Conservation (phyloP, 2,113 vertebrate genomes). For the Lasiurus cinereus region DNA sequence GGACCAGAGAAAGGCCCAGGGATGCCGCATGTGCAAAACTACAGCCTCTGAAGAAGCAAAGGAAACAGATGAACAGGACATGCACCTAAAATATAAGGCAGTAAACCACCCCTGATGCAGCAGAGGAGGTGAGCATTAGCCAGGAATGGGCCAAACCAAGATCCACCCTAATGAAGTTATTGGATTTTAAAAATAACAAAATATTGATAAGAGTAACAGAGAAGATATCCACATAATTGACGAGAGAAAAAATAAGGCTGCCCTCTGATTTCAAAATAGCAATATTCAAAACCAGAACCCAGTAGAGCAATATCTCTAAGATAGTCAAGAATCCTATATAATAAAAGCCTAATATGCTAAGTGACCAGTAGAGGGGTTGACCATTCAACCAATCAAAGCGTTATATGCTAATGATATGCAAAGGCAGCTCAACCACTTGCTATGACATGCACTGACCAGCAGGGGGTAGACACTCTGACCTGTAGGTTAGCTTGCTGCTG, state of each 20-base stretch:
- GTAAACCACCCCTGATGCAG: not conserved
- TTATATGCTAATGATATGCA: too few relatives aligned
- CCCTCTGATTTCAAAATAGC: not conserved
- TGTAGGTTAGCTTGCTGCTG: too few relatives aligned
- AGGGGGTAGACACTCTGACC: too few relatives aligned
- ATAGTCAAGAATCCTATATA: not conserved
- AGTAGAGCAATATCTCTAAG: not conserved
- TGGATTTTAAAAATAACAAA: conserved; percentile 10
- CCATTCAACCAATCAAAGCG: too few relatives aligned
- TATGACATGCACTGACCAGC: too few relatives aligned
- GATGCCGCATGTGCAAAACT: rapidly evolving
- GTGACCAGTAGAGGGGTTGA: too few relatives aligned
- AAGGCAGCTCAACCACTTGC: too few relatives aligned
- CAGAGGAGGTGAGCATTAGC: not conserved
- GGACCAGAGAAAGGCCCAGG: not conserved
- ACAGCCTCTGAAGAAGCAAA: not conserved
- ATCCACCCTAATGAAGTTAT: conserved; percentile 22
- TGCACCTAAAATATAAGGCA: not conserved
- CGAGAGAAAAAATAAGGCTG: not conserved
- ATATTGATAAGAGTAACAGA: not conserved
- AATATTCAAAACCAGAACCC: not conserved
- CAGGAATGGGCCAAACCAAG: not conserved
- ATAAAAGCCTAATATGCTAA: too few relatives aligned
- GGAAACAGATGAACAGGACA: not conserved
- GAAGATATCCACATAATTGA: not conserved